Evolutionary conservation across 2,888 invertebrate species (phyloP), one percentile per base, ranked within the genome.

Genomic region (Sacculina carcini): DNA sequence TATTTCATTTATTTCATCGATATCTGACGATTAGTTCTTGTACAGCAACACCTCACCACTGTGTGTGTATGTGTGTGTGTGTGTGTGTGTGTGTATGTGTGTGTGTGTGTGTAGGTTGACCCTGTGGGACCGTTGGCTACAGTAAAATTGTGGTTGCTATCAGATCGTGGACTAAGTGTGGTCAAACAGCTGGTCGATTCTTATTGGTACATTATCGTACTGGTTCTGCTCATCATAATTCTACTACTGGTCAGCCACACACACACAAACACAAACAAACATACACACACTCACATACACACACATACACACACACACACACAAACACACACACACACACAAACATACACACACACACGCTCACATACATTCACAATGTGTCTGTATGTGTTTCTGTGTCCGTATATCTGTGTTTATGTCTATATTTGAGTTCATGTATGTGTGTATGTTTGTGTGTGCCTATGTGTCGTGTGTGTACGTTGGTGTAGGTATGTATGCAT

Each of bases 71-170:
- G n/a, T n/a, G n/a, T n/a, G n/a, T n/a, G n/a, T n/a, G n/a, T n/a
- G n/a, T n/a, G n/a, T n/a, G n/a, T n/a, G n/a, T n/a, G n/a, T n/a
- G n/a, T n/a, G n/a, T n/a, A n/a, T n/a, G n/a, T n/a, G n/a, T n/a
- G n/a, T 24, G 24, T n/a, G 12, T 10, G 2, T 51, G 52, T 39
- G 29, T 56, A 71, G 71, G 85, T 87, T 54, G 87, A 89, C 72
- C 89, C 87, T 16, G 84, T 85, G 2, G 87, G 89, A 9, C 89
- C 87, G 14, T 68, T 89, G 61, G 87, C 87, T 14, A 89, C 87
- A 23, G 70, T 89, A 50, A 73, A 86, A 50, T 83, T 84, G 64
- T 71, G 89, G 48, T 68, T 89, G 48, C 70, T 89, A 48, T 85
- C 85, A 0, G 86, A 86, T 64, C 84, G 87, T 65, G 85, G 84